Conservation (phyloP, 2,113 vertebrate genomes). For the Pungitius pungitius region DNA sequence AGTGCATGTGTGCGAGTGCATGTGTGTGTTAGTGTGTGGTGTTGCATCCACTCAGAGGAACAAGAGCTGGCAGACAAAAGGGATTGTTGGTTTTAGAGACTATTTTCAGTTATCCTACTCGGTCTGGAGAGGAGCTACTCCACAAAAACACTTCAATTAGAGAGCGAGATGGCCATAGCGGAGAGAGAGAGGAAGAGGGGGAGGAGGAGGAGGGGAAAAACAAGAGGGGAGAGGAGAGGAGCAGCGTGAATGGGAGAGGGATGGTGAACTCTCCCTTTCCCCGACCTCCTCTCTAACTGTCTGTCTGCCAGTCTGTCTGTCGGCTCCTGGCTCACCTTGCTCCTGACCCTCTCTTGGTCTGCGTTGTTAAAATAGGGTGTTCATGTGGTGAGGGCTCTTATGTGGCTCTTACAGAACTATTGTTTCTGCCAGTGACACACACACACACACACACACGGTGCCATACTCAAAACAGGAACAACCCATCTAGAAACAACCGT, state of each 20-base stretch:
- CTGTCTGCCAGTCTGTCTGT: constrained; percentile 61
- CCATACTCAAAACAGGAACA: constrained; percentile 57
- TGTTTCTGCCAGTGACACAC: constrained; percentile 90
- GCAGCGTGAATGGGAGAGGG: constrained; percentile 64
- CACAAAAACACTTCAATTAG: constrained; percentile 99
- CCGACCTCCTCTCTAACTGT: constrained; percentile 62
- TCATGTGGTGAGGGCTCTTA: constrained; percentile 74
- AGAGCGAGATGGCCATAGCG: constrained; percentile 61
- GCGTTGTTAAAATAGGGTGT: constrained; percentile 91
- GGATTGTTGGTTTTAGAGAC: constrained; percentile 86
- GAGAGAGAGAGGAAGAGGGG: constrained; percentile 18
- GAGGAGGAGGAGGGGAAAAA: constrained; percentile 27
- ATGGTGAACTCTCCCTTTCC: constrained; percentile 63
- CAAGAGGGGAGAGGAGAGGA: constrained; percentile 40
- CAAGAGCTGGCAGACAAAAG: constrained; percentile 73
- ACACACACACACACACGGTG: constrained; percentile 73
- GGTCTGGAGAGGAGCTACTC: constrained; percentile 91
- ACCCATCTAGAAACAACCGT: constrained; percentile 32
- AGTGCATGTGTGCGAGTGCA: background rate
- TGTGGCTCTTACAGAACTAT: constrained; percentile 92
- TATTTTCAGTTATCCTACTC: constrained; percentile 91
- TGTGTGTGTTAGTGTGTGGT: constrained; percentile 48
- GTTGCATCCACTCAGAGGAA: constrained; percentile 70
- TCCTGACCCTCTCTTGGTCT: constrained; percentile 97
- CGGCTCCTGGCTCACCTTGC: constrained; percentile 74